Evolutionary conservation across 2,113 vertebrate species (phyloP).

Genomic region (Rhinolophus ferrumequinum): DNA sequence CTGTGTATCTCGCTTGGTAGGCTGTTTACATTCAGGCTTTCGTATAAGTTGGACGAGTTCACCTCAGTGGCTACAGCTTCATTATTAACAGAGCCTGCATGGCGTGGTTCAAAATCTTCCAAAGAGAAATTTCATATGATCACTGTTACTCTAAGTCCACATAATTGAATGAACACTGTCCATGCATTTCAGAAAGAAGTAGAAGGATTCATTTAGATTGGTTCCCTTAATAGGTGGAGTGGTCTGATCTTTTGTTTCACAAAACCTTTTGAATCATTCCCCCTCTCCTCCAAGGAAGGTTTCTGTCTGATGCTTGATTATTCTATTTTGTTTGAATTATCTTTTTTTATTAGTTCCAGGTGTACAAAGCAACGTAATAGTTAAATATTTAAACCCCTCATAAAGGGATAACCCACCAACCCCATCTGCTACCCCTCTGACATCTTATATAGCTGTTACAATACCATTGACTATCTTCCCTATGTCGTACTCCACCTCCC

Average conservation of each 20-base stretch:
- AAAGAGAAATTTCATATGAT: background rate
- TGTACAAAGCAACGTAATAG: too few relatives aligned
- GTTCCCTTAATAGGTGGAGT: background rate
- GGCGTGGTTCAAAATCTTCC: background rate
- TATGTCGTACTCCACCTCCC: too few relatives aligned
- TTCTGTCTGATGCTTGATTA: conserved; percentile 17
- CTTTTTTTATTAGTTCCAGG: too few relatives aligned
- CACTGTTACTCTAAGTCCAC: background rate
- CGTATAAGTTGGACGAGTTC: background rate
- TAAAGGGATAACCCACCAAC: too few relatives aligned
- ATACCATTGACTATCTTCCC: too few relatives aligned
- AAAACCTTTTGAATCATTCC: background rate
- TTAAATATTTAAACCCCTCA: too few relatives aligned
- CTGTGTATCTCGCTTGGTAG: conserved; percentile 41
- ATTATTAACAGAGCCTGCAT: background rate
- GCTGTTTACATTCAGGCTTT: conserved; percentile 58
- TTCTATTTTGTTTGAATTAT: too few relatives aligned
- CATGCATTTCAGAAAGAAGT: background rate
- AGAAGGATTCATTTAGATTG: background rate
- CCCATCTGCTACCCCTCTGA: too few relatives aligned
- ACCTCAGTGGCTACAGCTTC: background rate
- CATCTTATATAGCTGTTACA: too few relatives aligned
- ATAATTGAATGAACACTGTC: background rate
- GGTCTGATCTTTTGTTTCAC: background rate
- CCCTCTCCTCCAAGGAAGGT: background rate